Conservation (phyloP, 2,888 invertebrate genomes). For the Odontocolon sp. region DNA sequence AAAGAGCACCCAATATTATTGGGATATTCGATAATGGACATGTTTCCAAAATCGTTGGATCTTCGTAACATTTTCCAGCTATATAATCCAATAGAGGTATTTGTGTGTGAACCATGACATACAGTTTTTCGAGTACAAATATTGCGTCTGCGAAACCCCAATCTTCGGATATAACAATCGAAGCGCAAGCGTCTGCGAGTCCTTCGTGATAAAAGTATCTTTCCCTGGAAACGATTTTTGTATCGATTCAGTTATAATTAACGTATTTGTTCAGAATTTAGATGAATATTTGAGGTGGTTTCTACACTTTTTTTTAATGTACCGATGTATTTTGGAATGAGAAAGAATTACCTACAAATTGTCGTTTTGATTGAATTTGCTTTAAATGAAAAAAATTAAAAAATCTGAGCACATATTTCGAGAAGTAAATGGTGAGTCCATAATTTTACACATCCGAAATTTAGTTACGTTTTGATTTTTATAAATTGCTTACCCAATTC, state of each 20-base stretch:
- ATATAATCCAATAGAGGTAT: slow-evolving; percentile 84
- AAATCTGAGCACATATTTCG: neutral
- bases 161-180: slow-evolving; percentile 60
- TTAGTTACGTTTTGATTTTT: no score
- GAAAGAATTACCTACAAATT: no score
- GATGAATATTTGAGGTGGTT: neutral
- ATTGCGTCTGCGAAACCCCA: slow-evolving; percentile 57
- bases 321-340: no score
- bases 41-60: slow-evolving; percentile 79
- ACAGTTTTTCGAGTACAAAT: slow-evolving; percentile 43
- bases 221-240: slow-evolving; percentile 80
- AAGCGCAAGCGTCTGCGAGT: slow-evolving; percentile 83
- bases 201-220: slow-evolving; percentile 85
- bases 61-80: slow-evolving; percentile 80
- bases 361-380: neutral
- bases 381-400: neutral
- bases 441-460: no score
- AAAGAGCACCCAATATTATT: slow-evolving; percentile 83
- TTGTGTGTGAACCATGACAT: slow-evolving; percentile 70
- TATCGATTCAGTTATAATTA: no score
- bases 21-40: slow-evolving; percentile 81
- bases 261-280: neutral
- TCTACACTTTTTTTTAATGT: no score
- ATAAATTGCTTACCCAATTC: slow-evolving; percentile 10
- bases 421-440: no score